Evolutionary conservation across 2,888 invertebrate genomes (phyloP), one percentile per base, ranked within the genome.

Genomic region (Drosophila longiperda): DNA sequence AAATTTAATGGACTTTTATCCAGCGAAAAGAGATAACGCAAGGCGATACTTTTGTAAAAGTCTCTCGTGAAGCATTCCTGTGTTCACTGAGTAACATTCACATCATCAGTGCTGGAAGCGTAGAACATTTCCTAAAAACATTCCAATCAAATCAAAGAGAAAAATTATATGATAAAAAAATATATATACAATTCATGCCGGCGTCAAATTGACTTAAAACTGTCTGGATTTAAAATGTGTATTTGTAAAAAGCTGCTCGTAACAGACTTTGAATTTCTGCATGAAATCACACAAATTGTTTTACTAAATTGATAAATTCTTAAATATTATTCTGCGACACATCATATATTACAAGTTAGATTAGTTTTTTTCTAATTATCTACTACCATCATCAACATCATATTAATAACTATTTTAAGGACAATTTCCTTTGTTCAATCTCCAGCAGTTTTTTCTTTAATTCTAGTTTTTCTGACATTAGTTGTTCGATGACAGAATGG

Each of bases 361-460:
- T 62, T 66, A 74, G 36, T 26, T 52, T 53, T 57, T 53, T 20
- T 32, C 49, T 66, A 69, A 57, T 52, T 66, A 78, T 11, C 57
- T 20, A 23, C 65, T 73, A 61, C 33, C 40, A 53, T 59, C 17
- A 38, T 38, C 12, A 45, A 7, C 42, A 32, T 23, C 40, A 58
- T 23, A 50, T 50, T 60, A 45, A 5, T 61, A 40, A 57, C 32
- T 38, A 87, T 69, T 83, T 83, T 2, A 83, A 49, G 8, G 73
- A 77, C n/a, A 86, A 52, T 45, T 88, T 85, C 7, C 71, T 54
- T 52, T 86, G 85, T 34, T 85, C 88, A n/a, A 85, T 80, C 68
- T 85, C 86, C 26, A 85, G 55, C 1, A 80, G 65, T 66, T 85
- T 81, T 32, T 74, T 77, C 17, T 86, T 85, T 15, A 85, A 34